Percentiles rank a stretch among this genome's conserved stretches.
Conservation (phyloP, 2,113 vertebrate genomes). For the Hydrolagus affinis region DNA sequence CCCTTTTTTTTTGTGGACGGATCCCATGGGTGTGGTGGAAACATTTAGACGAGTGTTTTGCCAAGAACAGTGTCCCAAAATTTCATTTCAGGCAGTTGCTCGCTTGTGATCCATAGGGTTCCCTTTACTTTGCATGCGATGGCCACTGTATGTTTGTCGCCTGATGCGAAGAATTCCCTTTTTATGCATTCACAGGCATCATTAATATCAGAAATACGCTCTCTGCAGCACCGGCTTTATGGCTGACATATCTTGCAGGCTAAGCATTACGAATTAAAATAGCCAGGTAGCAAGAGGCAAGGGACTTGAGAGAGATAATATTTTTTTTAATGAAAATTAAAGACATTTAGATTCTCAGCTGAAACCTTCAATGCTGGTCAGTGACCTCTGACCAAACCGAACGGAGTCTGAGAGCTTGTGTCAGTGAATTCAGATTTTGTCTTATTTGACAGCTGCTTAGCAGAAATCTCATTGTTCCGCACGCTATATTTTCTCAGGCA, state of each 20-base stretch:
- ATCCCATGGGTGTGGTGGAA: background rate
- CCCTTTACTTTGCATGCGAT: slow-evolving; percentile 2
- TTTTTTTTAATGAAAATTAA: slow-evolving; percentile 15
- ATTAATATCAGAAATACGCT: slow-evolving; percentile 15
- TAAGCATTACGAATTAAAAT: slow-evolving; percentile 14
- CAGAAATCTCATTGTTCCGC: slow-evolving; percentile 10
- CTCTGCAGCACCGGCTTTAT: background rate
- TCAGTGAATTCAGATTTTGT: background rate
- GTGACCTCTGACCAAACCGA: background rate
- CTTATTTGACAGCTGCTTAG: background rate
- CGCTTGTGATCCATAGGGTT: background rate
- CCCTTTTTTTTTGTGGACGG: too few relatives aligned
- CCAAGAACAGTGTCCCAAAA: background rate
- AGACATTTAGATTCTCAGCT: background rate
- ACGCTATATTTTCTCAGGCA: background rate
- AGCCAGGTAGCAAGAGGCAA: background rate
- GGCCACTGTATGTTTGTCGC: background rate
- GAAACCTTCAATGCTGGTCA: background rate
- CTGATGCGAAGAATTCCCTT: background rate
- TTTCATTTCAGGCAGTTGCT: background rate
- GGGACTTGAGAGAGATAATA: background rate
- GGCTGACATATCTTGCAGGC: slow-evolving; percentile 2
- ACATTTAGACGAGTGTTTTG: background rate
- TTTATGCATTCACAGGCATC: background rate
- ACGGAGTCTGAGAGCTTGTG: background rate